Percentiles rank a stretch among this genome's conserved stretches.
Conservation (phyloP, 2,113 vertebrate genomes). For the Sinocyclocheilus maitianheensis region DNA sequence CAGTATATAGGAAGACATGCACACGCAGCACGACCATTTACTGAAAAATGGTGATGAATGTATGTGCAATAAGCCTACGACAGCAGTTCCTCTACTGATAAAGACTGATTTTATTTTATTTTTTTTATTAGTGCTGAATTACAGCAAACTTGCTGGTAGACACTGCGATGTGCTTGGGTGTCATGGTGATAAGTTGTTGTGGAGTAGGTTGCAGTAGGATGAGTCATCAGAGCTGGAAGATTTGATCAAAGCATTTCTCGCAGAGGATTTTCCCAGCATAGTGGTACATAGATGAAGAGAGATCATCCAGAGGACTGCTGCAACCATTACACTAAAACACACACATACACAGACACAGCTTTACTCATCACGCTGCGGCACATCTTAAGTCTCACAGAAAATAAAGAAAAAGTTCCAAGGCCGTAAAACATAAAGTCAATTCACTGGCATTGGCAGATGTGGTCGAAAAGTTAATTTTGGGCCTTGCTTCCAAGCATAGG, state of each 20-base stretch:
- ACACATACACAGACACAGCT: constrained; percentile 35
- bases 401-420: not conserved
- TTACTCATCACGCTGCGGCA: constrained; percentile 16
- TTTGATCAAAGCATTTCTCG: constrained; percentile 58
- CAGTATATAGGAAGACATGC: not conserved
- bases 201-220: constrained; percentile 44
- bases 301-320: constrained; percentile 60
- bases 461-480: not conserved
- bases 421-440: not conserved
- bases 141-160: not conserved
- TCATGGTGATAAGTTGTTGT: not conserved
- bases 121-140: not conserved
- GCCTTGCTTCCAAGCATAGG: not conserved
- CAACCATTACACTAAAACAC: constrained; percentile 66
- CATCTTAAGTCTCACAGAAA: not conserved
- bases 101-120: not conserved
- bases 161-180: constrained; percentile 16
- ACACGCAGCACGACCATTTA: not conserved
- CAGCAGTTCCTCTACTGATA: not conserved
- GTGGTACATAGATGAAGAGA: constrained; percentile 64
- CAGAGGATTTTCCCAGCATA: constrained; percentile 61
- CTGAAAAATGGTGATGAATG: not conserved
- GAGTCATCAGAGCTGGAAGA: constrained; percentile 17
- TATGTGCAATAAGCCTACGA: not conserved
- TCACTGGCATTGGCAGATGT: not conserved